phyloP scores from a whole-genome alignment of 2,797 vertebrate genomes.

The Anisognathus igniventris region DNA sequence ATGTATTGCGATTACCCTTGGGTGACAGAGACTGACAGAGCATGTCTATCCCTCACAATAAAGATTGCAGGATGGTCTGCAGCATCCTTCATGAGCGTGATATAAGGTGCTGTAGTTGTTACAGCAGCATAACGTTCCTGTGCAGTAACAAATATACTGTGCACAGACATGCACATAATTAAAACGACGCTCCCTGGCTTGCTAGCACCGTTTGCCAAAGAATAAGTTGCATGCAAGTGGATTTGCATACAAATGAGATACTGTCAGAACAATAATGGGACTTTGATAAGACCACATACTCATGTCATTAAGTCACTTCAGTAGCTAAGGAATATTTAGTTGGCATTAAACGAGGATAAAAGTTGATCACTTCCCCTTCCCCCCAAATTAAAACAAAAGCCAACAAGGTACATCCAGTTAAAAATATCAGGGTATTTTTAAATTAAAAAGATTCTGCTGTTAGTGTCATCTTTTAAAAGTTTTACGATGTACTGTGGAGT shows the following conservation, averaged over 20 bases:
- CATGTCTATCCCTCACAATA: not conserved
- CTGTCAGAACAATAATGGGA: constrained; percentile 65
- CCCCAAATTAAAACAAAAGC: constrained; percentile 41
- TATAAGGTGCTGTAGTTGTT: constrained; percentile 9
- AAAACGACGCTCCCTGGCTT: constrained; percentile 43
- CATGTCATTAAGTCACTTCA: constrained; percentile 67
- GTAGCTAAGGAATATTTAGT: constrained; percentile 53
- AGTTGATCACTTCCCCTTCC: constrained; percentile 54
- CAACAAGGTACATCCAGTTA: not conserved
- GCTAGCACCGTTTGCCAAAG: constrained; percentile 65
- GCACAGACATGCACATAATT: constrained; percentile 65
- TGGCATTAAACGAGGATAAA: constrained; percentile 42
- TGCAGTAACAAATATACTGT: constrained; percentile 63
- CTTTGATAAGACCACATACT: constrained; percentile 69
- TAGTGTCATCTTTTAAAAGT: not conserved
- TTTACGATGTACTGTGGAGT: not conserved
- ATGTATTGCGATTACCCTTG: not conserved
- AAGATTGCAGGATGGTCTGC: constrained; percentile 27
- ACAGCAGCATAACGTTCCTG: constrained; percentile 50
- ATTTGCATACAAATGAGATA: constrained; percentile 80
- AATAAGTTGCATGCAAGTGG: constrained; percentile 67
- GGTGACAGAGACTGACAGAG: not conserved
- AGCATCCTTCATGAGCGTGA: constrained; percentile 32
- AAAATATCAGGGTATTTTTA: not conserved
- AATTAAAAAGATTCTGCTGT: not conserved